Evolutionary conservation across 1,140 invertebrate species (phyloP), one percentile per base, ranked within the genome.

Genomic region (Stenopsyche tienmushanensis): DNA sequence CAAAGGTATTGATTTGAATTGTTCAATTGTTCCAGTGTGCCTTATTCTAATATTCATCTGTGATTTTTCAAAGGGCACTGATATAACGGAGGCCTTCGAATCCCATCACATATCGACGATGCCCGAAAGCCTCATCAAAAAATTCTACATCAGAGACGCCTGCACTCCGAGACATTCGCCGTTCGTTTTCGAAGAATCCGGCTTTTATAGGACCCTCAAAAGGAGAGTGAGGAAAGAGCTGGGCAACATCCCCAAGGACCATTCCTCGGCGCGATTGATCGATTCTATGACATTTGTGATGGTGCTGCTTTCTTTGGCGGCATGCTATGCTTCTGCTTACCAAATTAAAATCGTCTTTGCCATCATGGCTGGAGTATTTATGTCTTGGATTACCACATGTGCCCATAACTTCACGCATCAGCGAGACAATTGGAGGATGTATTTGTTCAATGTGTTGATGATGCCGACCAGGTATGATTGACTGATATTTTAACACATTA

Each of bases 351-450:
- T 39, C 15, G 17, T 45, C 8, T 17, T 62, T 1, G 5, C 24
- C 25, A 39, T 62, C 5, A 2, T 60, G n/a, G 45, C 47, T 17
- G 47, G 24, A 85, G 1, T 74, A 82, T 20, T 60, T 10, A 73
- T 92, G 0, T 75, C 78, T 26, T 83, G 85, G 73, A 77, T 83
- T 0, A 76, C 80, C 7, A 81, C 87, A 21, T 80, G 78, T n/a
- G 84, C 85, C 0, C 92, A 94, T 73, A 94, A 94, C 75, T 94
- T 90, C 73, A 87, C 93, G 49, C 92, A 94, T 73, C 83, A 86
- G 70, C 83, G 81, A 17, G 86, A 94, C 72, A 92, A 84, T 72
- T 92, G 90, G 81, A 83, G 91, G 44, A 91, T 91, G 86, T 92
- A 90, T 71, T 85, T 90, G 41, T 90, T 90, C 64, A 89, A 93